These are phyloP conservation scores for Drosophila santomea DNA, from an alignment of 1,140 invertebrate species.

Conservation along the genomic window DNA sequence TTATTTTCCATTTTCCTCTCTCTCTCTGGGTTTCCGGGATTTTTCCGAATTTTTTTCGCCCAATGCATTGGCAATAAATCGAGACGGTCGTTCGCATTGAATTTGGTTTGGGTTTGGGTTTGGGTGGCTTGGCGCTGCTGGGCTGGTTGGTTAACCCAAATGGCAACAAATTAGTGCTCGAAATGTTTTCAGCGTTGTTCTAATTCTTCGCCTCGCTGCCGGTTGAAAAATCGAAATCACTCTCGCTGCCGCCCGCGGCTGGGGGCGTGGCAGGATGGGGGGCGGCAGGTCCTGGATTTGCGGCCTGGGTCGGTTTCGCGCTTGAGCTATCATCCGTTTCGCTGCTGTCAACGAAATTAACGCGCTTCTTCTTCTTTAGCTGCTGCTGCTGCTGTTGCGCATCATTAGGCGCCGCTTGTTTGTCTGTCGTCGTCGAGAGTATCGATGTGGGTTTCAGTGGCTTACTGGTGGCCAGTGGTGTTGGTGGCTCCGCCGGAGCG, in stretches of 20 bases:
- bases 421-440: constrained; percentile 74
- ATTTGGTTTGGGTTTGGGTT: constrained; percentile 24
- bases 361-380: constrained; percentile 84
- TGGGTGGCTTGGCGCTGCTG: not conserved
- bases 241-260: constrained; percentile 59
- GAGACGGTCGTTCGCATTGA: constrained; percentile 48
- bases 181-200: constrained; percentile 69
- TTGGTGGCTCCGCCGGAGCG: not conserved
- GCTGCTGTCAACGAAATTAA: constrained; percentile 84
- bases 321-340: constrained; percentile 84
- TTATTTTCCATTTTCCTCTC: not conserved
- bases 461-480: constrained; percentile 39
- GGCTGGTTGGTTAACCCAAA: constrained; percentile 71
- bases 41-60: constrained; percentile 16
- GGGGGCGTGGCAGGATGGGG: constrained; percentile 15
- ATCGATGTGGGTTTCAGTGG: constrained; percentile 79
- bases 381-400: constrained; percentile 67
- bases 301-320: constrained; percentile 65
- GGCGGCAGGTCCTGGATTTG: constrained; percentile 33
- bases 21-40: constrained; percentile 1
- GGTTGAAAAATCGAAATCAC: constrained; percentile 84
- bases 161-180: constrained; percentile 75
- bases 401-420: constrained; percentile 76
- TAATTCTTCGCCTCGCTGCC: constrained; percentile 81
- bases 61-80: constrained; percentile 68